phyloP scores from a whole-genome alignment of 2,797 vertebrate species.

The Ptychadena robeensis region DNA sequence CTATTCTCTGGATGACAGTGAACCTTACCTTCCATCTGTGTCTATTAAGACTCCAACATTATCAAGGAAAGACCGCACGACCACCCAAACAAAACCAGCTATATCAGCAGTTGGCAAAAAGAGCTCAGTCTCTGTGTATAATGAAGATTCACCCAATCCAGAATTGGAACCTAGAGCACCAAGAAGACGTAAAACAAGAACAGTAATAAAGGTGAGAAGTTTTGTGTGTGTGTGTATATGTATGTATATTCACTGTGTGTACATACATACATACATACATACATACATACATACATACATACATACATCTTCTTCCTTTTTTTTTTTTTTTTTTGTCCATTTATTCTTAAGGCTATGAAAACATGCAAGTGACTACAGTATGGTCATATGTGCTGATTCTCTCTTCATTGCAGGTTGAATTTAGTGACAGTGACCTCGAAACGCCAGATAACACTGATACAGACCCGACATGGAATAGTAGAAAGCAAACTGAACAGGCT shows the following conservation, averaged over 20 bases:
- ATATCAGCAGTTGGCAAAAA: conserved; percentile 59
- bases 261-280: too few species aligned
- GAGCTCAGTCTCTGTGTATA: conserved; percentile 83
- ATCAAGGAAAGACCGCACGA: conserved; percentile 57
- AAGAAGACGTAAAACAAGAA: conserved; percentile 79
- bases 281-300: too few species aligned
- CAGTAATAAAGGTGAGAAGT: conserved; percentile 80
- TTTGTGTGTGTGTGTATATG: too few species aligned
- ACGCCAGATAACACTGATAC: conserved; percentile 69
- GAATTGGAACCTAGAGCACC: conserved; percentile 72
- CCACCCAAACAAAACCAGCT: conserved; percentile 55
- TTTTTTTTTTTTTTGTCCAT: neutral
- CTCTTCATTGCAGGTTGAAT: conserved; percentile 76
- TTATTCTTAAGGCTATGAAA: too few species aligned
- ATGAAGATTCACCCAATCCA: conserved; percentile 72
- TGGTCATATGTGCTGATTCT: neutral
- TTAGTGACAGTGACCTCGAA: conserved; percentile 89
- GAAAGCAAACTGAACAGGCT: conserved; percentile 19
- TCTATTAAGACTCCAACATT: conserved; percentile 72
- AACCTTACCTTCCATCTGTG: conserved; percentile 49
- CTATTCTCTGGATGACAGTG: conserved; percentile 63
- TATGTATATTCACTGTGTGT: too few species aligned
- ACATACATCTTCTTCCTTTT: neutral
- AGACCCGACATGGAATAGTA: conserved; percentile 28
- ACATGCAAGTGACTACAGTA: neutral